Evolutionary conservation across 2,797 vertebrate species (phyloP).

Genomic region (Pogonophryne albipinna): DNA sequence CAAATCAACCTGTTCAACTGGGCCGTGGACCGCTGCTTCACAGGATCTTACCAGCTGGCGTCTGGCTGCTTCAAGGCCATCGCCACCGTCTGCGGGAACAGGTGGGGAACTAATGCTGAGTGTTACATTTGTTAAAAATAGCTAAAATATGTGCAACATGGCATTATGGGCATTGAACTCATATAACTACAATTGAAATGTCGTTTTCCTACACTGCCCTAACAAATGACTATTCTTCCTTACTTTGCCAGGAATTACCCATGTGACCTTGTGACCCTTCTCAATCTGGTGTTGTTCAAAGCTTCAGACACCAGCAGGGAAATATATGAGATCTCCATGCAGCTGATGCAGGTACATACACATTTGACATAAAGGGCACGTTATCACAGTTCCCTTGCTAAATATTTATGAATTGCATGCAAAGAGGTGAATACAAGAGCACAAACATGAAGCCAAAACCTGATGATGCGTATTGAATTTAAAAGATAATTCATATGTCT

Average conservation of each 20-base stretch:
- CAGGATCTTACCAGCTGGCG: conserved; percentile 96
- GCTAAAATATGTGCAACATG: no score
- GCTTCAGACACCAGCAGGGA: conserved; percentile 98
- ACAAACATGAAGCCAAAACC: background rate
- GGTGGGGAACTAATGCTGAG: conserved; percentile 79
- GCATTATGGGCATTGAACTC: no score
- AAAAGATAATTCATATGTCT: conserved; percentile 18
- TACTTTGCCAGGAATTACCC: conserved; percentile 92
- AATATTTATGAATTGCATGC: background rate
- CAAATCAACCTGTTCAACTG: conserved; percentile 98
- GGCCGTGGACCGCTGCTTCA: conserved; percentile 99
- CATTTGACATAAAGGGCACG: background rate
- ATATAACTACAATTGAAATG: background rate
- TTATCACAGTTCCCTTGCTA: background rate
- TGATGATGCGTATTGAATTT: background rate
- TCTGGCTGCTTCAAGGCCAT: conserved; percentile 99
- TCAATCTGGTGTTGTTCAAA: conserved; percentile 98
- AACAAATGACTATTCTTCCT: conserved; percentile 1
- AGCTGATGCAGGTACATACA: conserved; percentile 95
- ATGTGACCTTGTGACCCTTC: conserved; percentile 96
- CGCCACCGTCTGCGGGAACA: conserved; percentile 97
- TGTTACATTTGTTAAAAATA: background rate
- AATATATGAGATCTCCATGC: conserved; percentile 99
- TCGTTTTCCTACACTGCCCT: background rate
- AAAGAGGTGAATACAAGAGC: background rate